Base-by-base conservation (phyloP, 1,140 invertebrate species). In the Schlechtendalia chinensis region DNA sequence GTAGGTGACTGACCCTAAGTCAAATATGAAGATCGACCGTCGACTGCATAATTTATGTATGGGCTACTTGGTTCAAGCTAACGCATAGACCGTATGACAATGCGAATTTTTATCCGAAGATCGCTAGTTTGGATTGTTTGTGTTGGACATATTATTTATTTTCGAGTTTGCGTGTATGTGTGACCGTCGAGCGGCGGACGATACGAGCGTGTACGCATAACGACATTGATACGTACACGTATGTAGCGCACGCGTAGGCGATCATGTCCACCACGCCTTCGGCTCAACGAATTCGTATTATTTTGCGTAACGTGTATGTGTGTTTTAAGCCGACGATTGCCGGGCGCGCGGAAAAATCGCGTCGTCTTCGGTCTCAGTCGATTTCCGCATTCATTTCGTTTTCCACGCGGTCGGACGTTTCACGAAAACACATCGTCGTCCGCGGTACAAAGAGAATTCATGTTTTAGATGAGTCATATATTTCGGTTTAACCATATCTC, bases 391-490 rank as follows among this genome's bases (percentile, higher is more conserved):
- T 39, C 8, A 6, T 16, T 61, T 61, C 27, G 16, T 29, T 27
- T 8, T 39, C 32, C 8, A 39, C 32, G 32, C 8, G 32, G 32
- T 8, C 32, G n/a, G 32, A 39, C 8, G 32, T 39, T 39, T 39
- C 8, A n/a, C 32, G 32, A 27, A 50, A 50, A 71, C 45, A 53
- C 16, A 27, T 1, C 24, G 16, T 59, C 24, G 12, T 59, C 24
- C 12, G 11, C 6, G 24, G 22, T 0, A 47, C 65, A 53, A 53
- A 71, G 22, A 17, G 22, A 50, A 71, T 71, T 71, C 45, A 69
- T 47, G 24, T 71, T 71, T 50, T 17, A 1, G 5, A 71, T 14
- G 24, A 71, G 45, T 71, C 67, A 53, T 65, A 65, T 71, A n/a
- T 29, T 14, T 45, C 8, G 1, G 22, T 16, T 69, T 17, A 50